Base-by-base conservation (phyloP, 1,140 invertebrate species). In the Radopholus similis region DNA sequence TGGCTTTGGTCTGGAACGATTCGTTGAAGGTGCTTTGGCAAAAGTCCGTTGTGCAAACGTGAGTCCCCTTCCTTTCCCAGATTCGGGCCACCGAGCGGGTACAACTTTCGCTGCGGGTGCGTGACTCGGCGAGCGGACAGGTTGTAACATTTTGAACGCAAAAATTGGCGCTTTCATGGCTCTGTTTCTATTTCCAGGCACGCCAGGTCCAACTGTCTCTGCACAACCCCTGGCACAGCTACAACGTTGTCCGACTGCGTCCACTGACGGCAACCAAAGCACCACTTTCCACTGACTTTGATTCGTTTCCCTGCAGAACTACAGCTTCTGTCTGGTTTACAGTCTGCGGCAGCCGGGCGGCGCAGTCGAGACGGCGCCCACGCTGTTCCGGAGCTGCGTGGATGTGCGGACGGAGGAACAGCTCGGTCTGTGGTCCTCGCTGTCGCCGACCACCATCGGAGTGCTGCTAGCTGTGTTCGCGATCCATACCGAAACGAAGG, bases 271-370 rank as follows among this genome's bases (percentile, higher is more conserved):
- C 68, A 53, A 37, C 37, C 30, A 8, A 44, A n/a, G 13, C 4
- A 15, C 2, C 26, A 44, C 18, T 64, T 49, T n/a, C 32, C 35
- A 21, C 4, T 18, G 4, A 4, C 21, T 40, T 55, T 11, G 34
- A 21, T 4, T 13, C 26, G 28, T 26, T 18, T 15, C 71, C 4
- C 75, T 80, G 26, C 21, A 77, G 76, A 77, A 77, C 57, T 77
- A 77, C 56, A 81, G 77, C 8, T 78, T 77, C 23, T 77, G 76
- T 42, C 59, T 77, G n/a, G 68, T 65, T 13, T 77, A 77, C 38
- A 40, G 64, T 34, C 62, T 77, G 54, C 56, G 38, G 66, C 44
- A 28, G 9, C 2, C n/a, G 21, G 30, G 5, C 65, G 34, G 34
- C 6, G 11, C 47, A 30, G 18, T 44, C 28, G 49, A 23, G 18